Conservation (phyloP, 2,888 invertebrate genomes). For the Phaonia tiefii region DNA sequence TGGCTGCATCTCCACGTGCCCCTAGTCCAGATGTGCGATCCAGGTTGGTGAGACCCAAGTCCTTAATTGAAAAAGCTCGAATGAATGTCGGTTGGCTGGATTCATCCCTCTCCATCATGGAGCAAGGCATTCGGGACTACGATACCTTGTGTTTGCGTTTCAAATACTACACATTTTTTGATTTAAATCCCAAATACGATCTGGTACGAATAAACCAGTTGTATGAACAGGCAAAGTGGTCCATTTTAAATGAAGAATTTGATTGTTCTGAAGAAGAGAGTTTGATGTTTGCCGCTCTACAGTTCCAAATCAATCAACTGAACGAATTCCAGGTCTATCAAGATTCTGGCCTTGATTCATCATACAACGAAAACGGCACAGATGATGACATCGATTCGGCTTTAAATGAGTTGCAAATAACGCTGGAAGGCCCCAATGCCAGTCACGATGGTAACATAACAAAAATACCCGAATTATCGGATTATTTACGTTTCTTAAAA, state of each 20-base stretch:
- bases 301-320: conserved; percentile 95
- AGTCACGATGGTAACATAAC: conserved; percentile 90
- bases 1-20: conserved; percentile 92
- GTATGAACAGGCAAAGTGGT: conserved; percentile 99
- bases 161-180: conserved; percentile 99
- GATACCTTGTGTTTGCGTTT: conserved; percentile 95
- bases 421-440: conserved; percentile 89
- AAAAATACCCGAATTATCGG: conserved; percentile 95
- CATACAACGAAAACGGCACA: conserved; percentile 77
- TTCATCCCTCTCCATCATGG: conserved; percentile 98
- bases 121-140: conserved; percentile 97
- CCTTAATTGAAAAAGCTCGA: conserved; percentile 93
- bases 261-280: conserved; percentile 99
- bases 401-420: conserved; percentile 94
- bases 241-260: conserved; percentile 97
- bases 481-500: conserved; percentile 95
- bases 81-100: conserved; percentile 98
- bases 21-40: conserved; percentile 90
- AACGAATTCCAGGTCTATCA: conserved; percentile 80
- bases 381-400: conserved; percentile 98
- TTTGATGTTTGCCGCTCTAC: conserved; percentile 96
- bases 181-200: conserved; percentile 97
- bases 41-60: conserved; percentile 90
- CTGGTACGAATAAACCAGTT: conserved; percentile 97
- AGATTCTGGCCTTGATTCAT: conserved; percentile 72